Conservation (phyloP, 92 coral and sea anemone species). For the Epizoanthus ramosus region DNA sequence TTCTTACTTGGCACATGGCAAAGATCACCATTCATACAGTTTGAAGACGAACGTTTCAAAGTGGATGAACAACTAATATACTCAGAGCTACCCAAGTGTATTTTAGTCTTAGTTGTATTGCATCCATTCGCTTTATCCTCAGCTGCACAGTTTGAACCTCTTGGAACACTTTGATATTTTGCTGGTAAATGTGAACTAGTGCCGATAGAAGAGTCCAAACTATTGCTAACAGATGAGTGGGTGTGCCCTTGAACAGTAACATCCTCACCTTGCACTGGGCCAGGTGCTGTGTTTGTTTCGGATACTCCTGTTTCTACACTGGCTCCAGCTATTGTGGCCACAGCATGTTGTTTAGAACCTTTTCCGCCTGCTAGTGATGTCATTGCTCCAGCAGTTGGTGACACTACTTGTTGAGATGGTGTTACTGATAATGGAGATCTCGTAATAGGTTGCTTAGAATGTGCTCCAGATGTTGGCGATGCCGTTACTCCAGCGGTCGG, state of each 20-base stretch:
- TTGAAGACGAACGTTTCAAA: conserved; percentile 16
- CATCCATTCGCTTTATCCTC: neutral
- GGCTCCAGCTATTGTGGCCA: neutral
- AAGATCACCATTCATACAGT: conserved; percentile 34
- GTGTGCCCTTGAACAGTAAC: neutral
- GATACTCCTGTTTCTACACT: neutral
- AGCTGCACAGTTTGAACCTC: neutral
- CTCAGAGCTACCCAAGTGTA: neutral
- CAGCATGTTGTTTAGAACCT: neutral
- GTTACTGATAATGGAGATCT: neutral
- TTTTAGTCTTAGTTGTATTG: neutral
- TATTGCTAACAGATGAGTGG: neutral
- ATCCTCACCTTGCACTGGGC: neutral
- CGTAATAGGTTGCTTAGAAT: neutral
- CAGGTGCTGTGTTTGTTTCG: neutral
- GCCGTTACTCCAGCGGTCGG: neutral
- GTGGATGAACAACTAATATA: neutral
- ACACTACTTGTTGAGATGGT: neutral
- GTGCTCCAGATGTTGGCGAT: neutral
- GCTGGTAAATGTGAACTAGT: neutral
- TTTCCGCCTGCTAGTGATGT: neutral
- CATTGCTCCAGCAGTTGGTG: neutral
- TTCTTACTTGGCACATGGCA: conserved; percentile 20
- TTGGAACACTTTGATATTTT: neutral
- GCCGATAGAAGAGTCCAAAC: neutral